Conservation (phyloP, 1,140 invertebrate genomes). For the Lasioglossum albipes region DNA sequence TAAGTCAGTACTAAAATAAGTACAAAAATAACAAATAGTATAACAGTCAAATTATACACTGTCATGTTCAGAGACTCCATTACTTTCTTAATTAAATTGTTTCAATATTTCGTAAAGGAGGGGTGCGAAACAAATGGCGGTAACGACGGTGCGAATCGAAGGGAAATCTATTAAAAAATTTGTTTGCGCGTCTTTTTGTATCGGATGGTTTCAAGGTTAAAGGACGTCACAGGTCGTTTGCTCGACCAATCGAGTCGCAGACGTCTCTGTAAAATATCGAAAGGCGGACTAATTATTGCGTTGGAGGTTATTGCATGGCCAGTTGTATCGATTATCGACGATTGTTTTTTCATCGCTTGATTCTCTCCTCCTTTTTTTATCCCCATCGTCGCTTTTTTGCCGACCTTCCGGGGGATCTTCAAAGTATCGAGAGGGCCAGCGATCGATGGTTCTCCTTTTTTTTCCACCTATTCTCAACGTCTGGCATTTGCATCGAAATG, state of each 20-base stretch:
- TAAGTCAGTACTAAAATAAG: too few relatives aligned
- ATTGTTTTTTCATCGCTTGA: conserved; percentile 25
- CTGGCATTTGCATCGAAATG: conserved; percentile 72
- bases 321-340: conserved; percentile 17
- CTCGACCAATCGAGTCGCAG: background rate
- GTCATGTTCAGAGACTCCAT: too few relatives aligned
- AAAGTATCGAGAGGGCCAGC: conserved; percentile 36
- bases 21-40: too few relatives aligned
- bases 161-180: too few relatives aligned
- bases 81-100: too few relatives aligned
- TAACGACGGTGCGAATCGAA: too few relatives aligned
- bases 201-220: too few relatives aligned
- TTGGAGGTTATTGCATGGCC: conserved; percentile 1
- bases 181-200: too few relatives aligned
- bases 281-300: background rate
- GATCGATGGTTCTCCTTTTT: conserved; percentile 34
- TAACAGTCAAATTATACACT: too few relatives aligned
- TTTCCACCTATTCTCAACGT: conserved; percentile 24
- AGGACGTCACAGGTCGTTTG: background rate
- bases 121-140: too few relatives aligned
- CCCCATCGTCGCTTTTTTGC: conserved; percentile 3
- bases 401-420: conserved; percentile 18
- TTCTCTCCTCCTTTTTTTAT: conserved; percentile 9
- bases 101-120: too few relatives aligned
- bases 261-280: background rate